Conservation (phyloP, 2,113 vertebrate species). For the Rhinolophus ferrumequinum region DNA sequence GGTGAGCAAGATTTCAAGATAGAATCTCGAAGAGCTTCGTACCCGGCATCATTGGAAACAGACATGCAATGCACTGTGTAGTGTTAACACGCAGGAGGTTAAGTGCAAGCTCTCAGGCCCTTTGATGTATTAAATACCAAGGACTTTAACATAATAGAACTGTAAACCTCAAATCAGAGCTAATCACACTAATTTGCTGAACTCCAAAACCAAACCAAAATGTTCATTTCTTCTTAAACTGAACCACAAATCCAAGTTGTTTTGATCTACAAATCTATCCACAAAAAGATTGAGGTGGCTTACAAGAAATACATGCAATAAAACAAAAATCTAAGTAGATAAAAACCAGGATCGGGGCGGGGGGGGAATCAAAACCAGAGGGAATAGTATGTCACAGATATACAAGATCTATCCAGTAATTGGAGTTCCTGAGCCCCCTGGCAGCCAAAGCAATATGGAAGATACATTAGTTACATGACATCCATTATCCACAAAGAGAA, state of each 20-base stretch:
- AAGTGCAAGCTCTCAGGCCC: constrained; percentile 68
- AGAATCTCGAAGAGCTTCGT: not conserved
- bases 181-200: constrained; percentile 82
- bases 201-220: constrained; percentile 76
- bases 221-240: constrained; percentile 76
- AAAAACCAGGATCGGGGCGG: constrained; percentile 73
- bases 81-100: constrained; percentile 75
- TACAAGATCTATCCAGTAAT: constrained; percentile 10
- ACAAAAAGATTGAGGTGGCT: constrained; percentile 77
- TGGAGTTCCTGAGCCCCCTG: constrained; percentile 54
- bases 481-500: constrained; percentile 44
- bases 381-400: constrained; percentile 46
- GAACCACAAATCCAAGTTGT: constrained; percentile 80
- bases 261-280: constrained; percentile 80
- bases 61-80: constrained; percentile 47
- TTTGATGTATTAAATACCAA: constrained; percentile 81
- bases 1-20: not conserved
- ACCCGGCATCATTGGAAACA: constrained; percentile 73
- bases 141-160: constrained; percentile 79
- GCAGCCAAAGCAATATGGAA: constrained; percentile 65
- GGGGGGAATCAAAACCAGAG: constrained; percentile 72
- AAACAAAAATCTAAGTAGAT: constrained; percentile 79
- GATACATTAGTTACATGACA: constrained; percentile 11
- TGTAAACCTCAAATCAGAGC: constrained; percentile 82
- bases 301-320: constrained; percentile 76